Percentiles rank a stretch among this genome's conserved stretches.
Conservation (phyloP, 2,888 invertebrate species). For the Hipparchia semele region DNA sequence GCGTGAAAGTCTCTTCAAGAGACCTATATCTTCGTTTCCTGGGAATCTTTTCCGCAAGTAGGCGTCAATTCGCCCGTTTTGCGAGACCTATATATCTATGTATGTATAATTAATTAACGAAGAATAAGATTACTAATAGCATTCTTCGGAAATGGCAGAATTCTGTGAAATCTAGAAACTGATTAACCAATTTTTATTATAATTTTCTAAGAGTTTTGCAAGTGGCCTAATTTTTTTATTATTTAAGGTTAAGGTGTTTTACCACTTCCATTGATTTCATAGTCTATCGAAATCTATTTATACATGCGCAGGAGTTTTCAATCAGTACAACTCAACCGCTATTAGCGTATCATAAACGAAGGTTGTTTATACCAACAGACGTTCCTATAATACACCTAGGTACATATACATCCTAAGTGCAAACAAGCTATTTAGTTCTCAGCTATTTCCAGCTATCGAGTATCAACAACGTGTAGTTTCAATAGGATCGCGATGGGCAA, state of each 20-base stretch:
- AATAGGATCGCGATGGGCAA: slow-evolving; percentile 41
- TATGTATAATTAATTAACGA: too few relatives aligned
- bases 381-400: slow-evolving; percentile 30
- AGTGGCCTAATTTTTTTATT: neutral
- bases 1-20: too few relatives aligned
- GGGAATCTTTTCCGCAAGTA: too few relatives aligned
- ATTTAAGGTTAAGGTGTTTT: neutral
- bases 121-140: too few relatives aligned
- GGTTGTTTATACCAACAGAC: neutral
- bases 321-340: neutral
- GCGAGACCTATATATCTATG: too few relatives aligned
- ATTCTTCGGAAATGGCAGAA: too few relatives aligned
- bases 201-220: too few relatives aligned
- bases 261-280: neutral
- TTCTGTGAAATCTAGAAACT: too few relatives aligned
- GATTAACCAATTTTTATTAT: too few relatives aligned
- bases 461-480: slow-evolving; percentile 49
- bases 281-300: too few relatives aligned
- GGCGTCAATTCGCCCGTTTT: too few relatives aligned
- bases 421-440: slow-evolving; percentile 29
- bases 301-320: neutral
- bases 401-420: neutral
- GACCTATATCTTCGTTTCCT: too few relatives aligned
- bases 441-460: slow-evolving; percentile 36
- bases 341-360: slow-evolving; percentile 8